phyloP scores from a whole-genome alignment of 2,888 invertebrate species.

The Ptychoptera albimana region DNA sequence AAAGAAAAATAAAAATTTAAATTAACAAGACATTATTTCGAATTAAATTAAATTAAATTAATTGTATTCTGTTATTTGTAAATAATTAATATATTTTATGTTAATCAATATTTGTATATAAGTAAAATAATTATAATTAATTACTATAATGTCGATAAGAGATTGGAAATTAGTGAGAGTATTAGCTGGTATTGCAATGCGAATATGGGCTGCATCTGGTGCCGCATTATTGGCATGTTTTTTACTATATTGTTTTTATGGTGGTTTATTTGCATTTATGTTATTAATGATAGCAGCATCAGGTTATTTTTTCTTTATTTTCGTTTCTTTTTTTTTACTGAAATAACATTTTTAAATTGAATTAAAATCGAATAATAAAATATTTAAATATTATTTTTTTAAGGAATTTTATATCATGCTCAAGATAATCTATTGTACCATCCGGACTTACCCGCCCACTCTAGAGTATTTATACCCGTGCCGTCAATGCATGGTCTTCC shows the following conservation, averaged over 20 bases:
- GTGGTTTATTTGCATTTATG: conserved; percentile 53
- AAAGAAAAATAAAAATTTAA: too few relatives aligned
- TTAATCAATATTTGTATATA: too few relatives aligned
- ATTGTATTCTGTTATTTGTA: too few relatives aligned
- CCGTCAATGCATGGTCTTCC: conserved; percentile 76
- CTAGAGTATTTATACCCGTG: conserved; percentile 72
- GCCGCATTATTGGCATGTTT: conserved; percentile 58
- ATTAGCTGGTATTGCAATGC: conserved; percentile 10
- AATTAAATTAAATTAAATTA: too few relatives aligned
- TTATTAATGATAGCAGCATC: conserved; percentile 52
- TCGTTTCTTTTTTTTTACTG: background rate
- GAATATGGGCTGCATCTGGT: conserved; percentile 61
- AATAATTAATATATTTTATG: too few relatives aligned
- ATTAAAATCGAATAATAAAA: conserved; percentile 5
- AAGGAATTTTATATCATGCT: conserved; percentile 69
- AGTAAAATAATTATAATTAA: conserved; percentile 16
- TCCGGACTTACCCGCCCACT: conserved; percentile 78
- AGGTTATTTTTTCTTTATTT: conserved; percentile 35
- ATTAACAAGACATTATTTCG: too few relatives aligned
- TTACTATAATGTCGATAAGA: conserved; percentile 19
- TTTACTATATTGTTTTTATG: conserved; percentile 69
- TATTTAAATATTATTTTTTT: conserved; percentile 14
- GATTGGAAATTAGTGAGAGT: conserved; percentile 12
- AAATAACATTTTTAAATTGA: conserved; percentile 2
- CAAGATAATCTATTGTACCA: conserved; percentile 79